Evolutionary conservation across 2,797 vertebrate species (phyloP), one percentile per base, ranked within the genome.

Genomic region (Myiotriccus ornatus): DNA sequence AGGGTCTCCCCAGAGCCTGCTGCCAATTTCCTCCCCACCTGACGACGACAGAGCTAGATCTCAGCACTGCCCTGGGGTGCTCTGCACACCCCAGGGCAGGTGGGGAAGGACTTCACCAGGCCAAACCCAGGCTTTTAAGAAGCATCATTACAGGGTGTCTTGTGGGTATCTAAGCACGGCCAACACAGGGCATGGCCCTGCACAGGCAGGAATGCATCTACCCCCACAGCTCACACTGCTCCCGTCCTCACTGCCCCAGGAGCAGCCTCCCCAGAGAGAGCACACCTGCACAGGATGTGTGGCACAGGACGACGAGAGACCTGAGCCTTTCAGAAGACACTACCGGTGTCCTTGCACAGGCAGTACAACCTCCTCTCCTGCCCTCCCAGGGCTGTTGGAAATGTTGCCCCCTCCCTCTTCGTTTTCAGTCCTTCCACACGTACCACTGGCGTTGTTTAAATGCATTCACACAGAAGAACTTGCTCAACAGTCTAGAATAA

Each of bases 401-500:
- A 55, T 7, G 34, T 64, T 28, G 3, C 12, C 41, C 64, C 32
- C 59, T 65, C 71, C 52, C 30, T 52, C 63, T 50, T 34, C 5
- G 1, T 84, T 53, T 67, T 34, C 69, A 81, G 43, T 71, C 69
- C 71, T 89, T 84, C 75, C 71, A 46, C 52, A 43, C 5, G 1
- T 52, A 50, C 39, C 32, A 5, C 44, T 7, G 1, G 25, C 0
- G 28, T 57, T 96, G 70, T 87, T 96, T 93, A 90, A 96, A 93
- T 10, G 93, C 92, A 83, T n/a, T 91, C 93, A 91, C 74, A 96
- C 43, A 60, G 82, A 91, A 86, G 32, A 94, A 84, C 85, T 85
- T 71, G 92, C 94, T 96, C 96, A 93, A 81, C 55, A 85, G 92
- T 79, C 94, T 90, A 94, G 93, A 97, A 97, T 96, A 96, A 97